phyloP scores from a whole-genome alignment of 2,888 invertebrate genomes.

The Parnassius glacialis region DNA sequence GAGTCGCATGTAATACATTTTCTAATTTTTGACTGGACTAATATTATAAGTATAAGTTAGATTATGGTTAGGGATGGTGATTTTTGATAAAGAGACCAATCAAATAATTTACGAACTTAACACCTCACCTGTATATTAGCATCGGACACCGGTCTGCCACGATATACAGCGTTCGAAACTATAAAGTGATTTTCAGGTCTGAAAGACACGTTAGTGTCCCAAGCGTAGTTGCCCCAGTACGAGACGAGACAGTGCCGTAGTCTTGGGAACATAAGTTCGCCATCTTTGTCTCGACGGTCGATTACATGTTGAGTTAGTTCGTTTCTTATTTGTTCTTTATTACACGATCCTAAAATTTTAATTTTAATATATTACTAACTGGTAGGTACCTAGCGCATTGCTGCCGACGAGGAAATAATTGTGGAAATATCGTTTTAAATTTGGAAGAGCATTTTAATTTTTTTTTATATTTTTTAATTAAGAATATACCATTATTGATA shows the following conservation, averaged over 20 bases:
- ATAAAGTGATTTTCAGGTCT: conserved; percentile 86
- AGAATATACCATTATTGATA: no score
- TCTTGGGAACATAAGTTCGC: conserved; percentile 83
- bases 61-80: no score
- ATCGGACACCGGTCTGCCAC: conserved; percentile 86
- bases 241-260: conserved; percentile 84
- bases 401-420: no score
- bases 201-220: conserved; percentile 82
- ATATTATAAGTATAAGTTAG: no score
- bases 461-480: no score
- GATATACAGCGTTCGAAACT: conserved; percentile 82
- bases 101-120: background rate
- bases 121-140: conserved; percentile 85
- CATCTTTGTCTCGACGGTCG: conserved; percentile 79
- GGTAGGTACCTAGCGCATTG: no score
- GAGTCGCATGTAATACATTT: no score
- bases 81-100: no score
- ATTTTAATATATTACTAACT: no score
- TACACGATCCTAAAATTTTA: conserved; percentile 56
- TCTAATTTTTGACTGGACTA: no score
- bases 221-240: conserved; percentile 89
- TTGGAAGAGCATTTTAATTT: no score
- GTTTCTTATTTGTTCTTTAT: conserved; percentile 77
- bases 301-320: conserved; percentile 72
- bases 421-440: no score